Evolutionary conservation across 2,113 vertebrate genomes (phyloP), one percentile per base, ranked within the genome.

Genomic region (Tapirus terrestris): DNA sequence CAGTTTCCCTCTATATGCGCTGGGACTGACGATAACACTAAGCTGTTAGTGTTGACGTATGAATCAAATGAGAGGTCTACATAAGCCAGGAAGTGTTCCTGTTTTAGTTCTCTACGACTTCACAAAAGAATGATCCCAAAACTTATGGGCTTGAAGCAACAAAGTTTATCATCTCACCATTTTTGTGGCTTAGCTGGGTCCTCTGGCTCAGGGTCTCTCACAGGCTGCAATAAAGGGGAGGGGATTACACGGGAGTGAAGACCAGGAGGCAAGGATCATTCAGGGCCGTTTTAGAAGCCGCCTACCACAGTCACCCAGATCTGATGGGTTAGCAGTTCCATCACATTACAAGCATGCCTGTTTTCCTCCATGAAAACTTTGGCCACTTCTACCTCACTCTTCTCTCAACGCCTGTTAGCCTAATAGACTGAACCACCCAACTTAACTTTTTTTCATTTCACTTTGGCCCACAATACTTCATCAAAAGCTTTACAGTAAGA

Each of bases 401-500:
- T 45, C 11, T 60, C 45, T 90, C 63, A 82, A 75, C 20, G n/a
- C 20, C 48, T 33, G 14, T 58, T 90, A 20, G 18, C 33, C 60
- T 83, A 21, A 79, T 14, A 81, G 48, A 43, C 29, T 61, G 23
- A 86, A 73, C 23, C 14, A 67, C 11, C 8, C 51, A 83, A 39
- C 43, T 77, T 36, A 68, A 68, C n/a, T 73, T 58, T 65, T 70
- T 63, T 89, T 82, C 36, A 91, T 6, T 84, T 88, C 43, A 53
- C 33, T 33, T 85, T 56, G 36, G 21, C 95, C 56, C 65, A 79
- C 56, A 85, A 73, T 53, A 53, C 51, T 53, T 53, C 51, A 53
- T 13, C 51, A 53, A 65, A 89, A 97, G 25, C 23, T 25, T 80
- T 67, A 76, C 17, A 31, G 10, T 84, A 70, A 96, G 51, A 70